A percentile compares a stretch with the other conserved stretches of the same genome.
These are phyloP conservation scores for Calonectris borealis DNA, from an alignment of 2,113 vertebrate genomes.

Conservation along the genomic window DNA sequence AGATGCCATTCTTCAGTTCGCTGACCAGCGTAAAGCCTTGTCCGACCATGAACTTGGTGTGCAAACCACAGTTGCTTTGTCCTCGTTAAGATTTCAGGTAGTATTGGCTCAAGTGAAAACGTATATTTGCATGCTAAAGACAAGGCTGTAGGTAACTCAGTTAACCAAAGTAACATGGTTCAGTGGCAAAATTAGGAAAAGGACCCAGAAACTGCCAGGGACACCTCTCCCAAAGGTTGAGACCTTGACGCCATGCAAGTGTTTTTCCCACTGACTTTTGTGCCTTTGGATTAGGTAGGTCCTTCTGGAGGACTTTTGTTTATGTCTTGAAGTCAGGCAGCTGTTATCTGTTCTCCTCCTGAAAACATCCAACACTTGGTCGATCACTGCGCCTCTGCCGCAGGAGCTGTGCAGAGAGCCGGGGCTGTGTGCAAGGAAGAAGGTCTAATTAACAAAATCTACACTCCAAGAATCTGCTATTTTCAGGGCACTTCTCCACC, in stretches of 20 bases:
- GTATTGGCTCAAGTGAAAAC: background rate
- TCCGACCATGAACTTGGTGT: rapidly evolving
- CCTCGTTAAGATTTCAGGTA: background rate
- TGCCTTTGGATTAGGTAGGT: background rate
- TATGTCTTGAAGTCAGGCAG: background rate
- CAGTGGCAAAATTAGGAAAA: background rate
- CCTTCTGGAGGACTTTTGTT: background rate
- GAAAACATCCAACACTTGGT: background rate
- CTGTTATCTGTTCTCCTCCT: background rate
- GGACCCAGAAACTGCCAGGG: background rate
- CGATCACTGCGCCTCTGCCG: background rate
- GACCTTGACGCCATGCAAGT: background rate
- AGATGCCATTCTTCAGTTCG: rapidly evolving
- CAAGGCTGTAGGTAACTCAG: background rate
- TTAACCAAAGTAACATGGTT: background rate
- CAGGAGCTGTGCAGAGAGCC: background rate
- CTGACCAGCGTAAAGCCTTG: background rate
- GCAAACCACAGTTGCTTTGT: background rate
- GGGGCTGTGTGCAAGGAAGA: background rate
- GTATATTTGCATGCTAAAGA: background rate
- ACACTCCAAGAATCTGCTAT: background rate
- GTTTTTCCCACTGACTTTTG: background rate
- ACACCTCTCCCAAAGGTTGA: background rate
- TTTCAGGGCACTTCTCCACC: constrained; percentile 21
- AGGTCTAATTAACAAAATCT: constrained; percentile 19